Evolutionary conservation across 1,140 invertebrate species (phyloP).

Genomic region (Apis dorsata): DNA sequence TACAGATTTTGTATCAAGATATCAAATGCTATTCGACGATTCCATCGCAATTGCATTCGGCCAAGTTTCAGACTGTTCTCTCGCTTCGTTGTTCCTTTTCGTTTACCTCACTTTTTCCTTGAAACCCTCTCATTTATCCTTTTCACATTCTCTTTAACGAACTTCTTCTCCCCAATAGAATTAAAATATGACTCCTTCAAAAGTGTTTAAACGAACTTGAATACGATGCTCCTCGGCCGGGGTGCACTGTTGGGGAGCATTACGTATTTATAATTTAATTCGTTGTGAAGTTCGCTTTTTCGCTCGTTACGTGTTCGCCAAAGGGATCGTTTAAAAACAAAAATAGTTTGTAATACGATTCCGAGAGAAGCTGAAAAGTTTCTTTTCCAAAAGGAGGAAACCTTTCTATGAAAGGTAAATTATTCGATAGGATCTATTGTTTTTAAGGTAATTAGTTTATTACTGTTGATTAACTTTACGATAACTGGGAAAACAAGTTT

Average conservation of each 20-base stretch:
- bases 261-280: constrained; percentile 32
- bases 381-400: neutral
- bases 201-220: constrained; percentile 17
- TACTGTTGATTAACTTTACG: too few relatives aligned
- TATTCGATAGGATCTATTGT: neutral
- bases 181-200: constrained; percentile 20
- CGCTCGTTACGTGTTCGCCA: neutral
- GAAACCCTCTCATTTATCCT: neutral
- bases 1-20: neutral
- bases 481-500: too few relatives aligned
- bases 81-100: neutral
- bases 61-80: neutral
- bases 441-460: neutral
- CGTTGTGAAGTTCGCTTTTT: neutral
- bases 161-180: constrained; percentile 3
- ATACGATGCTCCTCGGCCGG: neutral
- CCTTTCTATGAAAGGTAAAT: neutral
- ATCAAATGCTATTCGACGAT: neutral
- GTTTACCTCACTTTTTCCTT: neutral
- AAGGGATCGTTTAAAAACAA: neutral
- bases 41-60: neutral
- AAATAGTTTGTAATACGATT: neutral
- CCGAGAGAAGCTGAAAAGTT: neutral
- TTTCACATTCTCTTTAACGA: constrained; percentile 14
- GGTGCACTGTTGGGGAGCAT: neutral